phyloP scores from a whole-genome alignment of 2,888 invertebrate genomes.

The Tridacna gigas region DNA sequence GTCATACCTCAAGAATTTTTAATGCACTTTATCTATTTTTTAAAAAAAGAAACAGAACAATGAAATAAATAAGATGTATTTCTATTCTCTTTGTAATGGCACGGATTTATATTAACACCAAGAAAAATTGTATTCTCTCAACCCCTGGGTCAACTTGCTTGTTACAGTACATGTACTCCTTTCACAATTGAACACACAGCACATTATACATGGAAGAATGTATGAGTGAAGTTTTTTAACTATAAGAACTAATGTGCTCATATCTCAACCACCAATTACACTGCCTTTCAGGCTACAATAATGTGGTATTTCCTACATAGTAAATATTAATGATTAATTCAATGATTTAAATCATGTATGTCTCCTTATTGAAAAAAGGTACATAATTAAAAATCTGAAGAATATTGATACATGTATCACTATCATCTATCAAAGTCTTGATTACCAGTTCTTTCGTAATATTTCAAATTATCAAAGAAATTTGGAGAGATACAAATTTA shows the following conservation, averaged over 20 bases:
- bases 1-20: background rate
- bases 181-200: background rate
- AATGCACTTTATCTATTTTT: slow-evolving; percentile 13
- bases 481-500: too few relatives aligned
- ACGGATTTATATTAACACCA: slow-evolving; percentile 39
- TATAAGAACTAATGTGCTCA: background rate
- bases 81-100: slow-evolving; percentile 41
- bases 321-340: too few relatives aligned
- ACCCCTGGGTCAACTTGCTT: slow-evolving; percentile 1
- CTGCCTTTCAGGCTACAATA: slow-evolving; percentile 1
- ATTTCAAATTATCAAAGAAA: too few relatives aligned
- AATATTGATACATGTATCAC: too few relatives aligned
- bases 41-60: slow-evolving; percentile 10
- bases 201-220: background rate
- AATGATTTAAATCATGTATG: too few relatives aligned
- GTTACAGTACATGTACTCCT: slow-evolving; percentile 5
- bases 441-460: too few relatives aligned
- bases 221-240: background rate
- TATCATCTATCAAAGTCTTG: too few relatives aligned
- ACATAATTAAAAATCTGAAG: too few relatives aligned
- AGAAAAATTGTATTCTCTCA: background rate
- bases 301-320: too few relatives aligned
- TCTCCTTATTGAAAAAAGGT: too few relatives aligned
- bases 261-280: background rate
- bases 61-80: slow-evolving; percentile 44